Evolutionary conservation across 2,113 vertebrate species (phyloP).

Genomic region (Oryzias melastigma): DNA sequence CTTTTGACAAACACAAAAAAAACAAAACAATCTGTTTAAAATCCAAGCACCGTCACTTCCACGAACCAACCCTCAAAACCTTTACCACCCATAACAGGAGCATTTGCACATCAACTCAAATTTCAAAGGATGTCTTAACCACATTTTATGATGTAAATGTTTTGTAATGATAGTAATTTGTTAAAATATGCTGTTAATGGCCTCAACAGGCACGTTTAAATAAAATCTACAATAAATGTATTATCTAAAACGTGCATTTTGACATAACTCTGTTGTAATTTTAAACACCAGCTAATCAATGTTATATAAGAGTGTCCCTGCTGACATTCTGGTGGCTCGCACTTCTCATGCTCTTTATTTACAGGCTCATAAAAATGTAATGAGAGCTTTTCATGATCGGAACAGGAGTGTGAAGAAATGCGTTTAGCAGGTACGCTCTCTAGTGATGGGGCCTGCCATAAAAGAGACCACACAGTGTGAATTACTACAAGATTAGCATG

Average conservation of each 20-base stretch:
- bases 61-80: too few relatives aligned
- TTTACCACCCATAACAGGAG: too few relatives aligned
- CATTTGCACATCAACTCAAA: too few relatives aligned
- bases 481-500: slow-evolving; percentile 27
- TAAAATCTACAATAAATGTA: too few relatives aligned
- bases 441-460: slow-evolving; percentile 33
- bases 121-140: too few relatives aligned
- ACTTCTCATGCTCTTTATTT: slow-evolving; percentile 41
- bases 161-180: too few relatives aligned
- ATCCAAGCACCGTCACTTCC: too few relatives aligned
- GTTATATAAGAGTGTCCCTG: slow-evolving; percentile 12
- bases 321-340: slow-evolving; percentile 21
- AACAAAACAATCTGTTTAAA: too few relatives aligned
- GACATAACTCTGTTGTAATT: not conserved
- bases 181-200: too few relatives aligned
- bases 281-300: slow-evolving; percentile 3
- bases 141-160: too few relatives aligned
- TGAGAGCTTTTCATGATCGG: slow-evolving; percentile 26
- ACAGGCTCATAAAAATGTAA: slow-evolving; percentile 38
- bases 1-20: too few relatives aligned
- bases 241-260: not conserved
- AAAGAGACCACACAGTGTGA: slow-evolving; percentile 28
- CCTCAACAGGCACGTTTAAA: too few relatives aligned
- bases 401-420: slow-evolving; percentile 18
- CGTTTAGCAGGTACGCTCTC: slow-evolving; percentile 23